phyloP scores from a whole-genome alignment of 2,888 invertebrate genomes.

The Macropis europaea region DNA sequence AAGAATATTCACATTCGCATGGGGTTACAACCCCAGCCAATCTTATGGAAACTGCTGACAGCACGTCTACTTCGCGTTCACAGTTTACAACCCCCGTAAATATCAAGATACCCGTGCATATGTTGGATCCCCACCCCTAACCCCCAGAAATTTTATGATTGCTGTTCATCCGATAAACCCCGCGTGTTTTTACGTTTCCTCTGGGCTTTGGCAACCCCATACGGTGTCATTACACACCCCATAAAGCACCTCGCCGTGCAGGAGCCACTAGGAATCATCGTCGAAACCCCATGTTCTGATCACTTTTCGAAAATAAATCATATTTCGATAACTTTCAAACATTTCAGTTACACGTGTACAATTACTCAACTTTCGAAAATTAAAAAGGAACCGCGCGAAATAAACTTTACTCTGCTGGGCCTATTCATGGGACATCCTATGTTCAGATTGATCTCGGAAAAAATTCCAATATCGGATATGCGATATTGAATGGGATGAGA shows the following conservation, averaged over 20 bases:
- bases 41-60: constrained; percentile 66
- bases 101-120: constrained; percentile 45
- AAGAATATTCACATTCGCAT: constrained; percentile 27
- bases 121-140: too few species aligned
- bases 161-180: constrained; percentile 64
- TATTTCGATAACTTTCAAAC: too few species aligned
- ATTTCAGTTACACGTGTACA: too few species aligned
- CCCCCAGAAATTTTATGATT: constrained; percentile 74
- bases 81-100: constrained; percentile 63
- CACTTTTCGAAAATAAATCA: too few species aligned
- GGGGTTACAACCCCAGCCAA: constrained; percentile 40
- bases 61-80: constrained; percentile 59
- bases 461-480: too few species aligned
- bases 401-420: too few species aligned
- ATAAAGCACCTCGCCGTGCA: constrained; percentile 72
- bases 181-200: constrained; percentile 77
- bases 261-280: constrained; percentile 52
- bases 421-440: too few species aligned
- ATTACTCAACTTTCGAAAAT: too few species aligned
- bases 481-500: too few species aligned
- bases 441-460: too few species aligned
- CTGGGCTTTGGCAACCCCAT: constrained; percentile 72
- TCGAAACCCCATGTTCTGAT: too few species aligned
- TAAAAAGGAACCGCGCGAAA: too few species aligned
- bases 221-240: constrained; percentile 77